These are phyloP conservation scores for Acipenser ruthenus DNA, from an alignment of 2,797 vertebrate species.

Conservation along the genomic window DNA sequence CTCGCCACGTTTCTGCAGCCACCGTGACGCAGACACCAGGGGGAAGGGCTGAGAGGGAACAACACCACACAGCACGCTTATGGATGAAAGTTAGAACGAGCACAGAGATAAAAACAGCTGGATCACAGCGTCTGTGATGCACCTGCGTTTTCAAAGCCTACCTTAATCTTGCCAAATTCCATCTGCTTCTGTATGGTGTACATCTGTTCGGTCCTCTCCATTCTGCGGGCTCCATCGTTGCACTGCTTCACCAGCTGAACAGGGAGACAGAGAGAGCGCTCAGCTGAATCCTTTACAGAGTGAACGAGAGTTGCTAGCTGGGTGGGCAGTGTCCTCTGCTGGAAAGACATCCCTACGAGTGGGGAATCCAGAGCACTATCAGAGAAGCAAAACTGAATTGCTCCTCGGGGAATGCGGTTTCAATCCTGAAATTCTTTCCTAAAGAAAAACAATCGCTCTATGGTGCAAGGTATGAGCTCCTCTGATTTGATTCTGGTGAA, in stretches of 20 bases:
- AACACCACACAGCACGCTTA: not conserved
- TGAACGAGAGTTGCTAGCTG: no score
- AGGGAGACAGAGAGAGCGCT: not conserved
- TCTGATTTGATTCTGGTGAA: not conserved
- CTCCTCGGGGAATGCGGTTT: no score
- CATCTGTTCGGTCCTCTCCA: conserved; percentile 95
- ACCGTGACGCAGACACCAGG: conserved; percentile 78
- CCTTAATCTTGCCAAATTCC: conserved; percentile 93
- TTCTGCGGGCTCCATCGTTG: conserved; percentile 81
- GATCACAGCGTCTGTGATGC: not conserved
- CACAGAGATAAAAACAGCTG: not conserved
- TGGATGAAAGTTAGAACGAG: not conserved
- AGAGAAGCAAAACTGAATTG: no score
- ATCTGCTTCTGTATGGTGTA: conserved; percentile 89
- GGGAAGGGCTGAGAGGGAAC: conserved; percentile 69
- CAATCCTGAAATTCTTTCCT: no score
- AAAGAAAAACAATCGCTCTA: no score
- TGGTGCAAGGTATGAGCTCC: no score
- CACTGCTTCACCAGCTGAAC: conserved; percentile 80
- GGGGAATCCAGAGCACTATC: no score
- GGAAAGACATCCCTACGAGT: no score
- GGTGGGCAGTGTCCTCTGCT: no score
- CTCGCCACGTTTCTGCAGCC: conserved; percentile 84
- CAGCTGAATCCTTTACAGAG: not conserved
- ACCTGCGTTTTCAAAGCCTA: conserved; percentile 28